These are phyloP conservation scores for Callipepla californica DNA, from an alignment of 2,113 vertebrate species.

Conservation along the genomic window DNA sequence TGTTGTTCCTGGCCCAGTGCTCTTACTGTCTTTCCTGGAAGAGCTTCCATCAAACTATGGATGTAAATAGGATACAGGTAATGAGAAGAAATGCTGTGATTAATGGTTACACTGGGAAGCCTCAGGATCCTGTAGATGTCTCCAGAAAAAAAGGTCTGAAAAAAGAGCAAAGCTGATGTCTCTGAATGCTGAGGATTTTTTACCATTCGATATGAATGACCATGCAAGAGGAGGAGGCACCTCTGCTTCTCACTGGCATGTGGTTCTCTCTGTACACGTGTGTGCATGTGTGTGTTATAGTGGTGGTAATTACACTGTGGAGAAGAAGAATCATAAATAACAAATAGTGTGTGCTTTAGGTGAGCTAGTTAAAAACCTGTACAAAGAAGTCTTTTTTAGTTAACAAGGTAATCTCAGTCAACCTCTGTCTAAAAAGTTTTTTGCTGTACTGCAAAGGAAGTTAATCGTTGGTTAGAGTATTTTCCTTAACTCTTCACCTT, in stretches of 20 bases:
- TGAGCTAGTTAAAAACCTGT: conserved; percentile 71
- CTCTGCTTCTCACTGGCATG: not conserved
- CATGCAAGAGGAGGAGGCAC: not conserved
- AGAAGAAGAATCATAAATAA: conserved; percentile 72
- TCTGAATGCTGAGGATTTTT: accelerated
- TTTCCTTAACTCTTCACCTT: conserved; percentile 24
- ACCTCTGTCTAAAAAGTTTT: conserved; percentile 67
- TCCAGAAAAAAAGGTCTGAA: not conserved
- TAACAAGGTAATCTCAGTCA: conserved; percentile 64
- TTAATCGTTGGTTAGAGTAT: conserved; percentile 30
- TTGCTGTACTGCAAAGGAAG: not conserved
- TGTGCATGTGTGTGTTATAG: not conserved
- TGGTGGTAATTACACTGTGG: conserved; percentile 50
- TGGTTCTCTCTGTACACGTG: not conserved
- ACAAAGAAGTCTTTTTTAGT: conserved; percentile 52
- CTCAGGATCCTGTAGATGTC: not conserved
- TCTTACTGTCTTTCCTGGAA: not conserved
- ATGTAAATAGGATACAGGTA: not conserved
- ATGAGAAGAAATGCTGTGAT: not conserved
- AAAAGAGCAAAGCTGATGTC: not conserved
- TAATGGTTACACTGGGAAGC: not conserved
- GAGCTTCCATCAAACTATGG: not conserved
- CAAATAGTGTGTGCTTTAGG: conserved; percentile 70
- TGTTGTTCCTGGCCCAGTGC: not conserved
- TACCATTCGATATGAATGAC: not conserved